Evolutionary conservation across 1,140 invertebrate genomes (phyloP).

Genomic region (Aphis gossypii): DNA sequence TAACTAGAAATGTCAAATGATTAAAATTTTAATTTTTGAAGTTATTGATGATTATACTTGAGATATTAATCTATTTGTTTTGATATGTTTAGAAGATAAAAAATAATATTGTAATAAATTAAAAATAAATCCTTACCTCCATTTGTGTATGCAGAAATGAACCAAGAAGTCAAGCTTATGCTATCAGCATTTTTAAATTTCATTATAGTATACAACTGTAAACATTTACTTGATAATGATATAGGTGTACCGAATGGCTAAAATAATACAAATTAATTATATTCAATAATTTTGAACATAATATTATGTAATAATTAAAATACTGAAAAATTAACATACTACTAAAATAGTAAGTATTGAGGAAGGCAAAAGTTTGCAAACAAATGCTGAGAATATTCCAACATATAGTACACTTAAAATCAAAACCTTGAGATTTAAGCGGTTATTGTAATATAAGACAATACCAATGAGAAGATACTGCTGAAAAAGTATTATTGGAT

Average conservation of each 20-base stretch:
- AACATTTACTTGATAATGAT: conserved; percentile 74
- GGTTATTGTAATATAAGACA: conserved; percentile 70
- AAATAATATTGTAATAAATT: background rate
- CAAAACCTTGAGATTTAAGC: conserved; percentile 65
- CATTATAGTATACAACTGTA: conserved; percentile 72
- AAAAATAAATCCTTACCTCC: conserved; percentile 67
- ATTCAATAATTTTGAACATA: background rate
- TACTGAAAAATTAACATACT: conserved; percentile 66
- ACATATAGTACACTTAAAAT: conserved; percentile 66
- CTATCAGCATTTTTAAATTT: conserved; percentile 71
- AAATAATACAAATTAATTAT: conserved; percentile 54
- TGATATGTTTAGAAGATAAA: background rate
- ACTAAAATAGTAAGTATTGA: conserved; percentile 68
- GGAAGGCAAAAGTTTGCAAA: conserved; percentile 68
- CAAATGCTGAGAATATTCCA: conserved; percentile 65
- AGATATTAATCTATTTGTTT: background rate
- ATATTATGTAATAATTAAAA: background rate
- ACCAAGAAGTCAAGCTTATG: conserved; percentile 73
- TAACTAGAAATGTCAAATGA: background rate
- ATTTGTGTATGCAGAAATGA: conserved; percentile 74
- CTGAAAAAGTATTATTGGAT: conserved; percentile 75
- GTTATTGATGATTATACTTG: background rate
- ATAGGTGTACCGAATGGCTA: conserved; percentile 75
- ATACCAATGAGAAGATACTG: conserved; percentile 73
- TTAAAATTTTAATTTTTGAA: background rate